Conservation (phyloP, 2,888 invertebrate species). For the Bibio marci region DNA sequence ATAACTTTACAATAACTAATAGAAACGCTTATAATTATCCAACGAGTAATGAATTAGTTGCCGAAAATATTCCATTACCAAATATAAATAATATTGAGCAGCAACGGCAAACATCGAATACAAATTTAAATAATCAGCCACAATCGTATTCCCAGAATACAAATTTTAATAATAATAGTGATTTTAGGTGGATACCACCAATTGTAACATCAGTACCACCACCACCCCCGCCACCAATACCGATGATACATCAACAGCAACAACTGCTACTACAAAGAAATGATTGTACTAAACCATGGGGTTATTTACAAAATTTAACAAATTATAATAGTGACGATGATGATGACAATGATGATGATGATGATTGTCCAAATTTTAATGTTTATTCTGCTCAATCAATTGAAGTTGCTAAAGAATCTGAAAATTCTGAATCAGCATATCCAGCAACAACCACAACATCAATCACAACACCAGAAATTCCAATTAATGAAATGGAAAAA, state of each 20-base stretch:
- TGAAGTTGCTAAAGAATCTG: slow-evolving; percentile 29
- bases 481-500: slow-evolving; percentile 21
- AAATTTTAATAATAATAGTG: too few relatives aligned
- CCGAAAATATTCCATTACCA: too few relatives aligned
- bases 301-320: too few relatives aligned
- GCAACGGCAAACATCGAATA: too few relatives aligned
- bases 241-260: slow-evolving; percentile 7
- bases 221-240: slow-evolving; percentile 9
- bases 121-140: too few relatives aligned
- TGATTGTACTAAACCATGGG: too few relatives aligned
- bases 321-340: too few relatives aligned
- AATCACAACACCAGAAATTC: slow-evolving; percentile 32
- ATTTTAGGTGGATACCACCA: neutral
- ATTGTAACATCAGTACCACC: slow-evolving; percentile 2
- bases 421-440: slow-evolving; percentile 10
- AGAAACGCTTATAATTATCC: too few relatives aligned
- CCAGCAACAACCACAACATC: slow-evolving; percentile 26
- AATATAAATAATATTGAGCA: too few relatives aligned
- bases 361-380: slow-evolving; percentile 71
- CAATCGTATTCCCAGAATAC: too few relatives aligned
- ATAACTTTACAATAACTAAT: too few relatives aligned
- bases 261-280: slow-evolving; percentile 7
- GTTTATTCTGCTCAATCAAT: slow-evolving; percentile 71
- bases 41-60: too few relatives aligned
- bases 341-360: slow-evolving; percentile 36